Base-by-base conservation (phyloP, 2,797 vertebrate genomes). In the Craterocephalus amniculus region DNA sequence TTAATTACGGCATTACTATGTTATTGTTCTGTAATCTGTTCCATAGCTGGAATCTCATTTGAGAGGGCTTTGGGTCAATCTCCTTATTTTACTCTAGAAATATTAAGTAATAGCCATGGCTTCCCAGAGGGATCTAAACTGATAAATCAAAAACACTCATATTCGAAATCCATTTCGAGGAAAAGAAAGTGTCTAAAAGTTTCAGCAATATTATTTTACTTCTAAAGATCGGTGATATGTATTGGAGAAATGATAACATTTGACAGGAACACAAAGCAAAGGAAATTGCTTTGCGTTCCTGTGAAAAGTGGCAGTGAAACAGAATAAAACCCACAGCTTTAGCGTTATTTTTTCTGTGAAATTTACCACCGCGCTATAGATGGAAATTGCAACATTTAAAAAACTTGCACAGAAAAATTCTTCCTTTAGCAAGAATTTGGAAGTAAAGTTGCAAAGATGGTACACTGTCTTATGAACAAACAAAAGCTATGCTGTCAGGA, bases 11-110 rank as follows among this genome's bases (percentile, higher is more conserved):
- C 14, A 49, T 71, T 57, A 63, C 3, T 34, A 29, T 61, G 56
- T 60, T 57, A 63, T 71, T 66, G 55, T 45, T 80, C 36, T 76
- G 54, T 74, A 67, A 72, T 72, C 65, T 67, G 18, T 59, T 51
- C 5, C 10, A 31, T 59, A 26, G 4, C 48, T 51, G n/a, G 22
- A 69, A 68, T 71, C 68, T 65, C 63, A 76, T 74, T 74, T 66
- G 36, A 72, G 71, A 64, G 57, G 60, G 43, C 71, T 63, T 75
- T 24, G 6, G 13, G 62, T 78, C 22, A 60, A 74, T 71, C 60
- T 67, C 57, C 55, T 70, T 63, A 43, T 67, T 74, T 22, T 61
- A 20, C 58, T 63, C 49, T 77, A 35, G 32, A 18, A 26, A 58
- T 56, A 45, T 45, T 16, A 51, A 57, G 45, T 8, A 45, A 61